These are phyloP conservation scores for Rhombomys opimus DNA, from an alignment of 2,113 vertebrate genomes.

Conservation along the genomic window DNA sequence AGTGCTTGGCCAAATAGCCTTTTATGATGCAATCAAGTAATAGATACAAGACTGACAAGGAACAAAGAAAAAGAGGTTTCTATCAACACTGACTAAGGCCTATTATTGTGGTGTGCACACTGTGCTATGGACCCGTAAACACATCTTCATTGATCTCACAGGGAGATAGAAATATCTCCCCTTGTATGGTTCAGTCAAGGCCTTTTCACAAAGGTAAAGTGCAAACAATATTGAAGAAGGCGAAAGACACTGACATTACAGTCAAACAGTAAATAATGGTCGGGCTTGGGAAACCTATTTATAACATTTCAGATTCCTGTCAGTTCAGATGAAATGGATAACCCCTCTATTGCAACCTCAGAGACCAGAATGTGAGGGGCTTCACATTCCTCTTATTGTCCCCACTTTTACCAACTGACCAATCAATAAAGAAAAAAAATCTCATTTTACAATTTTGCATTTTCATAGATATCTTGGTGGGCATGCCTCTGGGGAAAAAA, in stretches of 20 bases:
- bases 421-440: slow-evolving; percentile 78
- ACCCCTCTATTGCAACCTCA: slow-evolving; percentile 88
- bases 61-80: slow-evolving; percentile 94
- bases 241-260: slow-evolving; percentile 92
- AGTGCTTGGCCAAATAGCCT: slow-evolving; percentile 88
- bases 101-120: slow-evolving; percentile 95
- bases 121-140: slow-evolving; percentile 93
- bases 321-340: slow-evolving; percentile 93
- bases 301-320: slow-evolving; percentile 94
- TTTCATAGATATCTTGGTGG: slow-evolving; percentile 63
- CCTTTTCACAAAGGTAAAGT: slow-evolving; percentile 93
- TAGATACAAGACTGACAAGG: slow-evolving; percentile 93
- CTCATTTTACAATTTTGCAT: slow-evolving; percentile 82
- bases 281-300: slow-evolving; percentile 90
- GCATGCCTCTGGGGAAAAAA: slow-evolving; percentile 39
- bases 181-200: slow-evolving; percentile 93
- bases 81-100: slow-evolving; percentile 97
- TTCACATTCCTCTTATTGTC: slow-evolving; percentile 87
- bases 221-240: slow-evolving; percentile 94
- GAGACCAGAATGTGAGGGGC: slow-evolving; percentile 88
- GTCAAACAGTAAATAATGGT: slow-evolving; percentile 96
- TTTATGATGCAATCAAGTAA: slow-evolving; percentile 90
- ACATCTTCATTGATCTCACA: slow-evolving; percentile 97
- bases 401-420: slow-evolving; percentile 86
- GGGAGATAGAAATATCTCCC: slow-evolving; percentile 95